phyloP scores from a whole-genome alignment of 2,797 vertebrate species.

The Artibeus lituratus region DNA sequence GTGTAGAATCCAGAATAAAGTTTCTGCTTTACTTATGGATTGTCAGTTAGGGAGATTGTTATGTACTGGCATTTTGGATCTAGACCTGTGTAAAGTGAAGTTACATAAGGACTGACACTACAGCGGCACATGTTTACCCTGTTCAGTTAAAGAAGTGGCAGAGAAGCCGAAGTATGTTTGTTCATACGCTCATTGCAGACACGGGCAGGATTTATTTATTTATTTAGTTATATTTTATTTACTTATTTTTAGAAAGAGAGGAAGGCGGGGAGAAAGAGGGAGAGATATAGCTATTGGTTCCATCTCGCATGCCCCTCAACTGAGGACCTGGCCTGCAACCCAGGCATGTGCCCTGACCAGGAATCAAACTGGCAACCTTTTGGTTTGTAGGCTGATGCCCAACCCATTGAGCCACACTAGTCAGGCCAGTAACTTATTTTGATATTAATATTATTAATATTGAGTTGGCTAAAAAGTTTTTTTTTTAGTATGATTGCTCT shows the following conservation, averaged over 20 bases:
- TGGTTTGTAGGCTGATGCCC: background rate
- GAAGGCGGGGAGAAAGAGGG: background rate
- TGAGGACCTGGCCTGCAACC: background rate
- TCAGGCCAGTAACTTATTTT: background rate
- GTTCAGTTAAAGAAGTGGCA: background rate
- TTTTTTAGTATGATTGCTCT: background rate
- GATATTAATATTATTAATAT: background rate
- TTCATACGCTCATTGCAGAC: background rate
- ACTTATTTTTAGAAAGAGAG: background rate
- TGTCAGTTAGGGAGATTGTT: slow-evolving; percentile 36
- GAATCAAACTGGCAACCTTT: background rate
- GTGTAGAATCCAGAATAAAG: slow-evolving; percentile 15
- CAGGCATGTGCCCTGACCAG: too few relatives aligned
- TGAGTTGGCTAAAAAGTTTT: background rate
- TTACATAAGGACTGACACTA: background rate
- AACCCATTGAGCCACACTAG: background rate
- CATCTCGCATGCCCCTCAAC: background rate
- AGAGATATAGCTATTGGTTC: background rate
- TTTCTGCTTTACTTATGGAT: background rate
- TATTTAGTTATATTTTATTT: too few relatives aligned
- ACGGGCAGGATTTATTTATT: background rate
- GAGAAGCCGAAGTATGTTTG: background rate
- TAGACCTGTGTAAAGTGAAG: background rate
- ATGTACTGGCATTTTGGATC: background rate
- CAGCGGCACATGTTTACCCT: background rate